Conservation (phyloP, 2,888 invertebrate genomes). For the Leucania comma region DNA sequence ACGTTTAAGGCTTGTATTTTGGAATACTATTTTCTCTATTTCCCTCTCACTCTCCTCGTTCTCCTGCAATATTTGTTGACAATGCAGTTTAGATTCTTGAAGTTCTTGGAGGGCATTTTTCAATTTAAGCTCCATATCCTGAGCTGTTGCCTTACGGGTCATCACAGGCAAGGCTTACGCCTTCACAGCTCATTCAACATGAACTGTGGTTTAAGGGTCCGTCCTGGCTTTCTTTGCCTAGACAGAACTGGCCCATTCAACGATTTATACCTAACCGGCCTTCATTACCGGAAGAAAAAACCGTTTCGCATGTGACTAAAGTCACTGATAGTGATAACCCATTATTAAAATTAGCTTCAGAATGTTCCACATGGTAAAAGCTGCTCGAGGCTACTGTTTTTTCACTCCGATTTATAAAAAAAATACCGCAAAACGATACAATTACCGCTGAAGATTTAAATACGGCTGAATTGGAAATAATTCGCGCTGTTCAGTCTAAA, state of each 20-base stretch:
- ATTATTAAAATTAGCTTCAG: neutral
- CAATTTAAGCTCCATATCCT: too few species aligned
- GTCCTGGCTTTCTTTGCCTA: neutral
- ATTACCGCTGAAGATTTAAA: neutral
- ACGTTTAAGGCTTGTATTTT: too few species aligned
- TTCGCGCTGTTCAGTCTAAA: slow-evolving; percentile 1
- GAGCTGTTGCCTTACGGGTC: too few species aligned
- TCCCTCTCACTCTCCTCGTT: too few species aligned
- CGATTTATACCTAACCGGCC: neutral
- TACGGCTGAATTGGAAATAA: neutral
- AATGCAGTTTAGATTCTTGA: too few species aligned
- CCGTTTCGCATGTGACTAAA: neutral
- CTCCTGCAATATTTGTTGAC: too few species aligned
- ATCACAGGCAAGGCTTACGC: too few species aligned
- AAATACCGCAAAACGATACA: neutral
- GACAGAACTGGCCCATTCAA: neutral
- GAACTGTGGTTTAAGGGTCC: neutral
- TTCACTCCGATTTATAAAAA: neutral
- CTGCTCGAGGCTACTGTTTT: neutral
- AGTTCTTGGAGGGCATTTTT: too few species aligned
- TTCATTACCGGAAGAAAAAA: too few species aligned
- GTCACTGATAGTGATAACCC: neutral
- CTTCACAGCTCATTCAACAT: slow-evolving; percentile 1
- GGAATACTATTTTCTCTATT: too few species aligned
- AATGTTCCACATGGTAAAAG: neutral